These are phyloP conservation scores for Lepisosteus oculatus DNA, from an alignment of 2,113 vertebrate genomes.

Conservation along the genomic window DNA sequence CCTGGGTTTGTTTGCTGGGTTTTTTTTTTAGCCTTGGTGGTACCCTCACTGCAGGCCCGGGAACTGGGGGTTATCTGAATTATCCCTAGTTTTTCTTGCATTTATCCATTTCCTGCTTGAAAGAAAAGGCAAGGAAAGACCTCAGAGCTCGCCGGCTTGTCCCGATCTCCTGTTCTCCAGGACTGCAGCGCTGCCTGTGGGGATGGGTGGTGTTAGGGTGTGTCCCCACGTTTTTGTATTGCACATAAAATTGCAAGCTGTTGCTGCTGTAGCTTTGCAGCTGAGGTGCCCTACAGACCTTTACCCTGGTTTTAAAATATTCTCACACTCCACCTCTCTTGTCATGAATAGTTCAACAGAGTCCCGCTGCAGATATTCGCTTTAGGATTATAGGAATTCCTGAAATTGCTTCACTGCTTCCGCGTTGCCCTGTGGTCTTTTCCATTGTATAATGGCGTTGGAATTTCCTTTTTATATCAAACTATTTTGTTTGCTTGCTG, in stretches of 20 bases:
- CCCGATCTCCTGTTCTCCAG: too few species aligned
- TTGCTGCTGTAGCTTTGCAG: background rate
- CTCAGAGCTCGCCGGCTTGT: too few species aligned
- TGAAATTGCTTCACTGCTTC: constrained; percentile 34
- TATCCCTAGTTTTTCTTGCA: too few species aligned
- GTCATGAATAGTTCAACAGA: background rate
- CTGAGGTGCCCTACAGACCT: constrained; percentile 9
- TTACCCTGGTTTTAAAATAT: constrained; percentile 26
- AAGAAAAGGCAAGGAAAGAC: too few species aligned
- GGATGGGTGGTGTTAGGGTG: background rate
- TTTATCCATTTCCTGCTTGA: too few species aligned
- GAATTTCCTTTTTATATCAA: constrained; percentile 46
- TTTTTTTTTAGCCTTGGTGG: too few species aligned
- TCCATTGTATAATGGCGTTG: constrained; percentile 41
- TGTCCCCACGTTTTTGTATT: background rate
- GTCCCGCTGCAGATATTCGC: constrained; percentile 21
- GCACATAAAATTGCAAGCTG: background rate
- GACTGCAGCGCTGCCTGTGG: too few species aligned
- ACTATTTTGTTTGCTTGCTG: constrained; percentile 36
- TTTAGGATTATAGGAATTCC: constrained; percentile 41
- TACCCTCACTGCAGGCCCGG: too few species aligned
- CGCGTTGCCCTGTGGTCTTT: constrained; percentile 32
- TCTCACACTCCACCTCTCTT: background rate
- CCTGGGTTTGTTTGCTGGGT: too few species aligned
- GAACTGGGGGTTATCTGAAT: too few species aligned